These are phyloP conservation scores for Hypselothyrea guttata DNA, from an alignment of 2,888 invertebrate genomes.

Conservation along the genomic window DNA sequence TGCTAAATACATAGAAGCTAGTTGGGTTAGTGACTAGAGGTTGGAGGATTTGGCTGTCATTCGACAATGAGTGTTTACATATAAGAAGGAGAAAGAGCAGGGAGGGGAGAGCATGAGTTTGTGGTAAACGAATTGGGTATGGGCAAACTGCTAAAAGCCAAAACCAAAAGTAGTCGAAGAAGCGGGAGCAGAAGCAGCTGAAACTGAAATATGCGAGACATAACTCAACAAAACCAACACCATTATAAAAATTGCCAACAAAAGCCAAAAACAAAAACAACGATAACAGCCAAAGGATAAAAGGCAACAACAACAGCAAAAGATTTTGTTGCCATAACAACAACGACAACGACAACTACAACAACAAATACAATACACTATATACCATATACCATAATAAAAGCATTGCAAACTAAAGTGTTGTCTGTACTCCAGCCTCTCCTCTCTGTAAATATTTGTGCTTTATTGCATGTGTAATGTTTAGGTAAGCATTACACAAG, in stretches of 20 bases:
- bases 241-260: constrained; percentile 60
- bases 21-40: not conserved
- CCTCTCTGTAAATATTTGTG: constrained; percentile 64
- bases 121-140: constrained; percentile 37
- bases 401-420: constrained; percentile 47
- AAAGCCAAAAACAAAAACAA: constrained; percentile 22
- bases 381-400: constrained; percentile 23
- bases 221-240: constrained; percentile 65
- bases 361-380: constrained; percentile 21
- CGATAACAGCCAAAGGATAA: constrained; percentile 18
- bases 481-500: constrained; percentile 52
- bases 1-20: not conserved
- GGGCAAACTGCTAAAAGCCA: not conserved
- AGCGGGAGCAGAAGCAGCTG: constrained; percentile 17
- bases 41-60: constrained; percentile 37
- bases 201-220: constrained; percentile 43
- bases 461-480: constrained; percentile 52
- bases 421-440: constrained; percentile 1
- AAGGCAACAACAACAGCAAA: constrained; percentile 18
- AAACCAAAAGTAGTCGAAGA: constrained; percentile 6
- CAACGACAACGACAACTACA: constrained; percentile 1
- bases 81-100: not conserved
- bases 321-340: constrained; percentile 45
- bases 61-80: constrained; percentile 27
- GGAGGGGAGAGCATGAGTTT: constrained; percentile 37